Evolutionary conservation across 2,113 vertebrate species (phyloP).

Genomic region (Mustela nigripes): DNA sequence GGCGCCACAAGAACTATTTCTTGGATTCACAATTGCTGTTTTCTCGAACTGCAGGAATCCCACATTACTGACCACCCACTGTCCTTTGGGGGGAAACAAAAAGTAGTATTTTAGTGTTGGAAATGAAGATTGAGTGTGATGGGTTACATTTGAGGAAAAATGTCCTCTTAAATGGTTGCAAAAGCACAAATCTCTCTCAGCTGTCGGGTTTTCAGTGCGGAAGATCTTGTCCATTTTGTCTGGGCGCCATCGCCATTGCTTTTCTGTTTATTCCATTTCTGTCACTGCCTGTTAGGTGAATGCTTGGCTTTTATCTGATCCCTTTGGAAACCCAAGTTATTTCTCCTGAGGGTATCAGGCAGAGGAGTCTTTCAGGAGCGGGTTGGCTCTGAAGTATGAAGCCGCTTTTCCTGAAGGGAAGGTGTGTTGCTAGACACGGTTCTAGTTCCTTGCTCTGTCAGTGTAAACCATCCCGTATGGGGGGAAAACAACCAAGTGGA

Average conservation of each 20-base stretch:
- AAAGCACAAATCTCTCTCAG: constrained; percentile 54
- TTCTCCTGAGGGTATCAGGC: constrained; percentile 58
- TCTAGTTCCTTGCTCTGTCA: background rate
- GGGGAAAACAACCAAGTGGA: background rate
- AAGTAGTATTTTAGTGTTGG: background rate
- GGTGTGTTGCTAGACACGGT: background rate
- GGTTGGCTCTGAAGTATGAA: background rate
- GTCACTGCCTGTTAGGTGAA: constrained; percentile 49
- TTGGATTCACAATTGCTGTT: background rate
- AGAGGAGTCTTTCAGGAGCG: constrained; percentile 27
- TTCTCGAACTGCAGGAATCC: constrained; percentile 18
- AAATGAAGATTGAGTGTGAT: constrained; percentile 48
- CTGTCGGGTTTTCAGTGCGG: background rate
- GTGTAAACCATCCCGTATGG: background rate
- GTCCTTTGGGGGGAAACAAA: background rate
- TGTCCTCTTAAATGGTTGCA: constrained; percentile 62
- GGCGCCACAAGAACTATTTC: constrained; percentile 7
- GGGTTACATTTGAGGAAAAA: constrained; percentile 50
- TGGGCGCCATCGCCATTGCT: constrained; percentile 5
- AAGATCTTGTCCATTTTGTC: constrained; percentile 38
- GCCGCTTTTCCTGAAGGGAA: constrained; percentile 37
- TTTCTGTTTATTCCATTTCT: constrained; percentile 38
- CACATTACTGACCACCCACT: background rate
- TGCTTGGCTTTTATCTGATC: constrained; percentile 67
- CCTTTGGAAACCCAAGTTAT: constrained; percentile 64